Evolutionary conservation across 2,797 vertebrate genomes (phyloP).

Genomic region (Chloroceryle inda): DNA sequence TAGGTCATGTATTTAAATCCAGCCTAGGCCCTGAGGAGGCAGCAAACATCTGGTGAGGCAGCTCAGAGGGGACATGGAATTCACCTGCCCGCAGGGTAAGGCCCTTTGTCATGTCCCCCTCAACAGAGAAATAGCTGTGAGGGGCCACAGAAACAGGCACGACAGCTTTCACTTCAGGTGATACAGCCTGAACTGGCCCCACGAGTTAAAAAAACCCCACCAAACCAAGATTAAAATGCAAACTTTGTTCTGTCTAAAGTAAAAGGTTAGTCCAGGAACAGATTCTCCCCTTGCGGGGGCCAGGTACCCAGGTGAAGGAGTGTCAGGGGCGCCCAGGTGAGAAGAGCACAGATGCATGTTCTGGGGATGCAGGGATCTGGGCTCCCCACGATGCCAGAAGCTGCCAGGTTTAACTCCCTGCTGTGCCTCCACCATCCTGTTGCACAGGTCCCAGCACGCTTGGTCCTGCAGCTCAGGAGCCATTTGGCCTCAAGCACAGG

Average conservation of each 20-base stretch:
- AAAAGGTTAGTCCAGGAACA: not conserved
- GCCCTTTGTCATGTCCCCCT: not conserved
- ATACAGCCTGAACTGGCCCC: not conserved
- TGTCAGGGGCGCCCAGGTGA: not conserved
- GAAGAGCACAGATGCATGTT: not conserved
- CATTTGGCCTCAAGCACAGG: not conserved
- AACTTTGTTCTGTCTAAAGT: not conserved
- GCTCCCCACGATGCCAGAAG: not conserved
- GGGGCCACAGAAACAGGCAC: not conserved
- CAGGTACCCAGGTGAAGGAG: accelerated
- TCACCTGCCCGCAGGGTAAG: not conserved
- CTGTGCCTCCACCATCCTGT: not conserved
- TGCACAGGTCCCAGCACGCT: accelerated
- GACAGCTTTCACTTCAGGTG: not conserved
- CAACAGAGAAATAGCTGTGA: not conserved
- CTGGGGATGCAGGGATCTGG: no score
- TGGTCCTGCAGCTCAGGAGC: not conserved
- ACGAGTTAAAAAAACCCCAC: not conserved
- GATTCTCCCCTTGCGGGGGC: not conserved
- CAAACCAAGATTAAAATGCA: not conserved
- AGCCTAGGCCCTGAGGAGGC: not conserved
- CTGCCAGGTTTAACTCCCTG: not conserved
- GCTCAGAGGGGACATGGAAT: not conserved
- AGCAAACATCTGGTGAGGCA: not conserved
- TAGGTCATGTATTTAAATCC: conserved; percentile 20